Percentiles rank a stretch among this genome's conserved stretches.
phyloP scores from a whole-genome alignment of 1,140 invertebrate genomes.

The Diuraphis noxia region DNA sequence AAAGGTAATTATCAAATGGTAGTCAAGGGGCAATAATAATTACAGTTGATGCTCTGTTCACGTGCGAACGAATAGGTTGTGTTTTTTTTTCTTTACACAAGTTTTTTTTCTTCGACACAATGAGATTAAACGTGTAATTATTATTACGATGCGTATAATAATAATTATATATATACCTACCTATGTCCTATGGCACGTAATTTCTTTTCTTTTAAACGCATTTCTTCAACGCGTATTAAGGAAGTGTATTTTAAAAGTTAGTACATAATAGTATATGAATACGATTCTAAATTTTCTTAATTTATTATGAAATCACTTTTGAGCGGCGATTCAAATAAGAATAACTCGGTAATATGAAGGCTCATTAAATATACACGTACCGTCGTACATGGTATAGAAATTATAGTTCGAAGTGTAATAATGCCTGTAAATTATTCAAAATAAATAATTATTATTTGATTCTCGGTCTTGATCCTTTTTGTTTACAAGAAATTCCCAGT shows the following conservation, averaged over 20 bases:
- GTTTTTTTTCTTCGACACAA: not conserved
- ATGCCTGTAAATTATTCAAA: not conserved
- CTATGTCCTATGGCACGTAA: not conserved
- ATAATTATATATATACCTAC: not conserved
- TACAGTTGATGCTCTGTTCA: slow-evolving; percentile 8
- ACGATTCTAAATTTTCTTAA: not conserved
- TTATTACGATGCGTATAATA: not conserved
- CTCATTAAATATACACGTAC: not conserved
- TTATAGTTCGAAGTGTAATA: not conserved
- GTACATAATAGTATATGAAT: not conserved
- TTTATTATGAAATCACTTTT: slow-evolving; percentile 10
- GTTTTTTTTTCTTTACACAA: not conserved
- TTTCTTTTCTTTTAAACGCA: slow-evolving; percentile 13
- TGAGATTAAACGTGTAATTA: not conserved
- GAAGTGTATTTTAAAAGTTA: not conserved
- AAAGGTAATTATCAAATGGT: not conserved
- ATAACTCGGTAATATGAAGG: not conserved
- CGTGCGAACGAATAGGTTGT: not conserved
- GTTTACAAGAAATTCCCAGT: not conserved
- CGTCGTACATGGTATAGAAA: not conserved
- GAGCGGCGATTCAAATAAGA: not conserved
- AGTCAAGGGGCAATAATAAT: not conserved
- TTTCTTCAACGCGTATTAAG: slow-evolving; percentile 11
- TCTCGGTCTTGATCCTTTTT: not conserved
- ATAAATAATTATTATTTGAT: not conserved